Evolutionary conservation across 2,888 invertebrate genomes (phyloP).

Genomic region (Euclidia mi): DNA sequence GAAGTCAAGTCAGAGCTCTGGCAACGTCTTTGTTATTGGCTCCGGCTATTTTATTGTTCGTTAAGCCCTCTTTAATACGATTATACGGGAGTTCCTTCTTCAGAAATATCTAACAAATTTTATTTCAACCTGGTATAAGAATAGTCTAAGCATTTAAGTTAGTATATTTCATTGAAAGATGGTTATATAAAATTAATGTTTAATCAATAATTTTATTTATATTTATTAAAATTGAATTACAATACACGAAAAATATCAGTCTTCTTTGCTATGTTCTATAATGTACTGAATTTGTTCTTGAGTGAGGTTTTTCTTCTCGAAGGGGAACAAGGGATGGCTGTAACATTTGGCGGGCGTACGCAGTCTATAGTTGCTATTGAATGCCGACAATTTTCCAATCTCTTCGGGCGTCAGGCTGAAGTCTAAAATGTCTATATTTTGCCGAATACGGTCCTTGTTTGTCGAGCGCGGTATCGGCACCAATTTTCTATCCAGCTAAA

Average conservation of each 20-base stretch:
- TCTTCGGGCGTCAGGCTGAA: conserved; percentile 88
- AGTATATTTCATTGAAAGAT: no score
- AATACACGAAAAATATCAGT: conserved; percentile 65
- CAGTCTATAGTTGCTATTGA: conserved; percentile 82
- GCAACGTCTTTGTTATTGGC: no score
- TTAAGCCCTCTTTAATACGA: no score
- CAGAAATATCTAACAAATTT: no score
- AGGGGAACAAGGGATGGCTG: conserved; percentile 79
- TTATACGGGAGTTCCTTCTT: no score
- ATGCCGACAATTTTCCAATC: conserved; percentile 85
- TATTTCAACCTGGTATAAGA: no score
- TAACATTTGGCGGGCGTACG: conserved; percentile 75
- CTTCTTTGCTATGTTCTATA: conserved; percentile 76
- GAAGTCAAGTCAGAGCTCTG: no score
- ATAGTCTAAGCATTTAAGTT: no score
- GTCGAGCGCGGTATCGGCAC: conserved; percentile 91
- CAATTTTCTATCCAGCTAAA: conserved; percentile 88
- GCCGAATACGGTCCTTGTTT: conserved; percentile 86
- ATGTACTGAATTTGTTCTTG: conserved; percentile 71
- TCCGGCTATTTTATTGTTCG: no score
- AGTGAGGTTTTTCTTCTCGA: conserved; percentile 80
- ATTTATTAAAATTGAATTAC: no score
- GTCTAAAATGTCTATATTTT: conserved; percentile 90
- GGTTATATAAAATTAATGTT: no score
- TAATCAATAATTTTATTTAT: no score